Conservation (phyloP, 2,113 vertebrate species). For the Chloebia gouldiae region DNA sequence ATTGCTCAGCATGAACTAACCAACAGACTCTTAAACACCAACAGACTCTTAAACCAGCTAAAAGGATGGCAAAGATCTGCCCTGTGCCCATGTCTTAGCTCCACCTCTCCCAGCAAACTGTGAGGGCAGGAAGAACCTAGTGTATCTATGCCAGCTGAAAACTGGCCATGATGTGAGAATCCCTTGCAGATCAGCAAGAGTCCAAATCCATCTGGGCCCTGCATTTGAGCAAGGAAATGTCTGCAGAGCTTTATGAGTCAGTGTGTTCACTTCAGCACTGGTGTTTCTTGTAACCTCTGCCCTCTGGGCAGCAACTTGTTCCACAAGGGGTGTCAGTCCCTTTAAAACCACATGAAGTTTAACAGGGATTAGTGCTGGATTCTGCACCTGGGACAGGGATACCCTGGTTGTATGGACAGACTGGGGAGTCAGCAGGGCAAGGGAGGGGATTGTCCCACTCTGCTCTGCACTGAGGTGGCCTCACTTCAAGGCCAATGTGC, state of each 20-base stretch:
- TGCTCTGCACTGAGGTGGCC: background rate
- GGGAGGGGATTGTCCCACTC: background rate
- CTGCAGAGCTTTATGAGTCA: background rate
- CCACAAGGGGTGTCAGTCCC: background rate
- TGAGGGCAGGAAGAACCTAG: background rate
- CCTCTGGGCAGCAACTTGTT: background rate
- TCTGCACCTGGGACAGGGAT: background rate
- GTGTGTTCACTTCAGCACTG: background rate
- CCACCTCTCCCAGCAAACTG: background rate
- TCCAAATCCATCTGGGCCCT: background rate
- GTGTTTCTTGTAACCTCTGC: background rate
- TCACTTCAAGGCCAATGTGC: background rate
- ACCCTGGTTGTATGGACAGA: rapidly evolving
- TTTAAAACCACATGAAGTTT: background rate
- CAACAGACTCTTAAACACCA: background rate
- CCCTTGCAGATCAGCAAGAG: background rate
- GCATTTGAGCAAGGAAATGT: background rate
- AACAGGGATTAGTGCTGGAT: too few relatives aligned
- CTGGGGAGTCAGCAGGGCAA: background rate
- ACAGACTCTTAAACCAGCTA: background rate
- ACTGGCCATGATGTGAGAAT: background rate
- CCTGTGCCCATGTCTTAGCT: background rate
- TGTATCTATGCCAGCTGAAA: background rate
- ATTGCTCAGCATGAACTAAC: background rate
- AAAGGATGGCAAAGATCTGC: background rate